Conservation (phyloP, 2,113 vertebrate species). For the Psittacara wagleri region DNA sequence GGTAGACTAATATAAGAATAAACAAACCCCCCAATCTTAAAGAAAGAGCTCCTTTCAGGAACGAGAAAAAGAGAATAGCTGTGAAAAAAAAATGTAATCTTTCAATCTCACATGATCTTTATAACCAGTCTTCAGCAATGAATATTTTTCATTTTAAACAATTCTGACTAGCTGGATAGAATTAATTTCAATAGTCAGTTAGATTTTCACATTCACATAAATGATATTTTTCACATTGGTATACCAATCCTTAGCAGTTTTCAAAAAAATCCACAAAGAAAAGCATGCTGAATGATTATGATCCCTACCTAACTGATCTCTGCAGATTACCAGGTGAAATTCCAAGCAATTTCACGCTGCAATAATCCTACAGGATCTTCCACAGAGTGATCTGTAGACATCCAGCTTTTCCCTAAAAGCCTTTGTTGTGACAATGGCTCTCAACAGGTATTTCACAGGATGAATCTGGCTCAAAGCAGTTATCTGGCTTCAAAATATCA, state of each 20-base stretch:
- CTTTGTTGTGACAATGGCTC: not conserved
- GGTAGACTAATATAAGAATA: not conserved
- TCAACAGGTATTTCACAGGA: not conserved
- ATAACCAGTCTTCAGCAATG: not conserved
- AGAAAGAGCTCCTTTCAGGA: not conserved
- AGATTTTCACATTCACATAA: not conserved
- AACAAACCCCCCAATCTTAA: fast-evolving
- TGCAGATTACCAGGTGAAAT: not conserved
- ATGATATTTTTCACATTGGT: not conserved
- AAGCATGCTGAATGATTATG: not conserved
- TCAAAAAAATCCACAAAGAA: not conserved
- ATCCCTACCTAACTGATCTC: not conserved
- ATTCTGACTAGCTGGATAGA: not conserved
- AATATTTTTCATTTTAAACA: not conserved
- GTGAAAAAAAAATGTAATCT: not conserved
- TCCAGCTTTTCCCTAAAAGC: not conserved
- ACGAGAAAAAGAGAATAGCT: not conserved
- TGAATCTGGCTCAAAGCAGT: not conserved
- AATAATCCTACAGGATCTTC: not conserved
- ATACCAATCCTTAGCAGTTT: not conserved
- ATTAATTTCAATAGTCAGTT: not conserved
- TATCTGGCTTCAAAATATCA: not conserved
- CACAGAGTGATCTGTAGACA: not conserved
- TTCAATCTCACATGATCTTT: not conserved
- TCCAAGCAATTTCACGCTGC: not conserved